Conservation (phyloP, 2,797 vertebrate genomes). For the Gephyroberyx darwinii region DNA sequence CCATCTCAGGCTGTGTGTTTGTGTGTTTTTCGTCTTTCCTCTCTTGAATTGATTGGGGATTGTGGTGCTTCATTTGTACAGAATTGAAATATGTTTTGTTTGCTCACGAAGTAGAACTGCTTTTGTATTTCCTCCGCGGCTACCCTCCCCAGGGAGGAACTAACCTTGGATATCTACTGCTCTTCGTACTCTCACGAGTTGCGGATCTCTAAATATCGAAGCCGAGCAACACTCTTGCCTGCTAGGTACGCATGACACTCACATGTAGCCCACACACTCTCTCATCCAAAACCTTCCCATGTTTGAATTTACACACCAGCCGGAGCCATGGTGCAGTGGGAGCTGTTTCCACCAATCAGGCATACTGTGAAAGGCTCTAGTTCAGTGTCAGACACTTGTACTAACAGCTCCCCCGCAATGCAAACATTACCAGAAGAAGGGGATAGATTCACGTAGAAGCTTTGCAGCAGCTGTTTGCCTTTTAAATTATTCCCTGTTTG, state of each 20-base stretch:
- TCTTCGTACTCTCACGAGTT: neutral
- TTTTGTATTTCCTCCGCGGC: slow-evolving; percentile 2
- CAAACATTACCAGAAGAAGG: slow-evolving; percentile 47
- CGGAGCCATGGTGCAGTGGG: neutral
- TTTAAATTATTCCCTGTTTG: slow-evolving; percentile 67
- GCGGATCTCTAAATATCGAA: slow-evolving; percentile 15
- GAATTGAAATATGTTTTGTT: slow-evolving; percentile 13
- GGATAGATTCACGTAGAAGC: slow-evolving; percentile 47
- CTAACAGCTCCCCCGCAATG: slow-evolving; percentile 37
- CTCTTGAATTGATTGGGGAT: neutral
- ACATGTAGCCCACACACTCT: slow-evolving; percentile 10
- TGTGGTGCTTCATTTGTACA: neutral
- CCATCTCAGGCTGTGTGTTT: neutral
- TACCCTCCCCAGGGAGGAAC: neutral
- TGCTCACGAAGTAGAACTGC: slow-evolving; percentile 5
- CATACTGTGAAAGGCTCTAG: slow-evolving; percentile 13
- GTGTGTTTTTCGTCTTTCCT: too few relatives aligned
- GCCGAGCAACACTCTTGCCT: neutral
- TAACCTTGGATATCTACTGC: neutral
- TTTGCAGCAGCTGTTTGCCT: slow-evolving; percentile 60
- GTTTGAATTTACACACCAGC: slow-evolving; percentile 14
- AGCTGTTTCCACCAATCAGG: slow-evolving; percentile 35
- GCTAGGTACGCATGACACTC: slow-evolving; percentile 15
- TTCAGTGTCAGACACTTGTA: slow-evolving; percentile 17
- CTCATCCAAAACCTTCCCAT: slow-evolving; percentile 22